A percentile compares a stretch with the other conserved stretches of the same genome.
phyloP scores from a whole-genome alignment of 1,140 invertebrate species.

The Pseudomyrmex sp. region DNA sequence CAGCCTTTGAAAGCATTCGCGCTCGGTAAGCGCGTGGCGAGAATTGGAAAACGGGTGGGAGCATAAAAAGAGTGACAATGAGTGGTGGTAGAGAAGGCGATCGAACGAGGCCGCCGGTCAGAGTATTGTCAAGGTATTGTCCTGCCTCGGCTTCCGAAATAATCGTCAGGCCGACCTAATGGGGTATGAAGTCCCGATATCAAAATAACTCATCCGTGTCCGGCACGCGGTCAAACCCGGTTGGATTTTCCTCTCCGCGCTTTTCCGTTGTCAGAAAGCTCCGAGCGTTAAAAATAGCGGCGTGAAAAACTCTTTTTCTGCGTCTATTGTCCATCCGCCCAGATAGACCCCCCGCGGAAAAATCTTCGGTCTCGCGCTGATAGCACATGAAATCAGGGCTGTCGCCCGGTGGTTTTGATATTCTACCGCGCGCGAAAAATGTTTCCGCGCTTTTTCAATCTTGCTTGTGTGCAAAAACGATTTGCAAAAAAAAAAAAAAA shows the following conservation, averaged over 20 bases:
- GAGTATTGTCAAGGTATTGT: conserved; percentile 83
- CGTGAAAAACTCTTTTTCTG: conserved; percentile 71
- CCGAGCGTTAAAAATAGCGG: conserved; percentile 67
- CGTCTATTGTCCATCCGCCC: conserved; percentile 63
- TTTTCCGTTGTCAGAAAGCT: conserved; percentile 39
- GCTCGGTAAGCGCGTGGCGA: conserved; percentile 2
- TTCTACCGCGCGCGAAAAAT: neutral
- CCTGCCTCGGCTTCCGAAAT: conserved; percentile 77
- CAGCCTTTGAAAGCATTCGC: conserved; percentile 54
- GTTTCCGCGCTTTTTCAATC: neutral
- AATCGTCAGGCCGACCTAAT: conserved; percentile 81
- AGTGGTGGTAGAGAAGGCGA: conserved; percentile 34
- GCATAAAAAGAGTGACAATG: conserved; percentile 58
- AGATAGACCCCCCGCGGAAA: conserved; percentile 58
- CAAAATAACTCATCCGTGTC: conserved; percentile 80
- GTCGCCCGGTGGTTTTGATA: conserved; percentile 21
- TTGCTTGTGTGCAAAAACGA: neutral
- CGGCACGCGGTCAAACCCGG: conserved; percentile 68
- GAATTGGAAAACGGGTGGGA: neutral
- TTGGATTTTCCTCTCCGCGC: conserved; percentile 55
- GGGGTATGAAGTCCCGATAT: conserved; percentile 83
- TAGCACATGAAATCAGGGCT: conserved; percentile 20
- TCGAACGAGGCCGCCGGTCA: conserved; percentile 69
- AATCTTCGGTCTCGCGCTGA: conserved; percentile 59
- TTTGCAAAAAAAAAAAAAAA: too few species aligned